Evolutionary conservation across 2,797 vertebrate genomes (phyloP).

Genomic region (Gephyroberyx darwinii): DNA sequence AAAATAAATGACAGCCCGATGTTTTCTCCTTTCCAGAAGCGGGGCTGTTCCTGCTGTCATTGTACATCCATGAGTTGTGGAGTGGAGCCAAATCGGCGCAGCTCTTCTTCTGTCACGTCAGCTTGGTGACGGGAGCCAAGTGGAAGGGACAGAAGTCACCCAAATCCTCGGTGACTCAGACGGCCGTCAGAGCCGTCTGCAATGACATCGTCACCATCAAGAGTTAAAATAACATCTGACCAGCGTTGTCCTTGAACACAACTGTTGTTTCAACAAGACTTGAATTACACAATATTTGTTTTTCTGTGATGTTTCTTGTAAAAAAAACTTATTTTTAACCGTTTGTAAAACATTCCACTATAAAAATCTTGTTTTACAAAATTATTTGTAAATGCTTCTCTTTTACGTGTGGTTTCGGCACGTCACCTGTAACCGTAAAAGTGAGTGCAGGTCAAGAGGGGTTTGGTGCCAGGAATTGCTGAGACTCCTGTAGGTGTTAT

Average conservation of each 20-base stretch:
- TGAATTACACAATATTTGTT: not conserved
- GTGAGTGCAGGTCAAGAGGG: not conserved
- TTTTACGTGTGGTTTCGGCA: not conserved
- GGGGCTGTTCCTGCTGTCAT: conserved; percentile 70
- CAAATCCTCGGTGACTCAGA: conserved; percentile 23
- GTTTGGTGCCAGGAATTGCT: no score
- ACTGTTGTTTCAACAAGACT: not conserved
- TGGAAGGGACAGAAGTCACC: conserved; percentile 40
- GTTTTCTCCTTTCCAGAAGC: conserved; percentile 68
- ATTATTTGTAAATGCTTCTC: not conserved
- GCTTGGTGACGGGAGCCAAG: conserved; percentile 60
- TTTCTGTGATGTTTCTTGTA: not conserved
- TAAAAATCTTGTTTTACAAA: not conserved
- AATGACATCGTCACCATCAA: conserved; percentile 60
- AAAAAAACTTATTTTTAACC: conserved; percentile 27
- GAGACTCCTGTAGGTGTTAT: not conserved
- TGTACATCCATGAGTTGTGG: conserved; percentile 82
- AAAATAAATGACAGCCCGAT: not conserved
- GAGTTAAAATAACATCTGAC: conserved; percentile 5
- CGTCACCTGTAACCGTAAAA: not conserved
- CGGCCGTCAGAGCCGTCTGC: conserved; percentile 70
- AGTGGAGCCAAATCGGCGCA: conserved; percentile 72
- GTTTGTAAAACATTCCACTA: not conserved
- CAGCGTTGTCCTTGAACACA: not conserved
- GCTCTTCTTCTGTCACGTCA: conserved; percentile 76